Evolutionary conservation across 2,888 invertebrate genomes (phyloP).

Genomic region (Ceratothoa steindachneri): DNA sequence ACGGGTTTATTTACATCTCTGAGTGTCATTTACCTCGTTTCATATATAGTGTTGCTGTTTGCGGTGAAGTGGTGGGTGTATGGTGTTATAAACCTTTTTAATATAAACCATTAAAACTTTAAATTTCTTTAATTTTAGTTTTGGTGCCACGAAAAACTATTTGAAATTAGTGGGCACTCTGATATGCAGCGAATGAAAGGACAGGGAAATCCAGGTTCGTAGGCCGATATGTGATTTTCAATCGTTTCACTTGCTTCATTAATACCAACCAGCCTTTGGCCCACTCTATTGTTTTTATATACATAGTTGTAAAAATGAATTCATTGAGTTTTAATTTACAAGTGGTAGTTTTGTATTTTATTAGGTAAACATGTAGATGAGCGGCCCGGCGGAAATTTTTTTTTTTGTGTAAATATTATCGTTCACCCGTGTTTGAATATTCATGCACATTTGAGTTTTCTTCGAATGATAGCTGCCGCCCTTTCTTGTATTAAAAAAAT

Average conservation of each 20-base stretch:
- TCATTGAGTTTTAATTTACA: no score
- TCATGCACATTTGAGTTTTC: no score
- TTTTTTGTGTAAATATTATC: no score
- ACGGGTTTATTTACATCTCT: conserved; percentile 1
- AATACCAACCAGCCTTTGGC: not conserved
- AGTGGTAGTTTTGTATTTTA: no score
- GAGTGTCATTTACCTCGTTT: conserved; percentile 4
- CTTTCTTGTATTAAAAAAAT: no score
- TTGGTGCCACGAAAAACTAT: conserved; percentile 12
- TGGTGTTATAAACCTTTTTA: not conserved
- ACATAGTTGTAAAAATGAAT: no score
- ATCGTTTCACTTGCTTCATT: not conserved
- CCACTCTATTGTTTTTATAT: no score
- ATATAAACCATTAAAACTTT: not conserved
- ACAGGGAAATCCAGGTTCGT: conserved; percentile 46
- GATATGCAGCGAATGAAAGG: conserved; percentile 48
- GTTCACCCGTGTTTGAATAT: no score
- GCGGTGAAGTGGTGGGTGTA: not conserved
- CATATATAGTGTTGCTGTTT: not conserved
- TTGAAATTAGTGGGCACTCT: conserved; percentile 37
- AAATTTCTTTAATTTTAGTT: not conserved
- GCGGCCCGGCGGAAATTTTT: no score
- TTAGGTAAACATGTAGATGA: no score
- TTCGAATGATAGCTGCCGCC: no score
- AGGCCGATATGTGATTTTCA: not conserved